A percentile compares a stretch with the other conserved stretches of the same genome.
Conservation (phyloP, 2,888 invertebrate species). For the Diarsia mendica region DNA sequence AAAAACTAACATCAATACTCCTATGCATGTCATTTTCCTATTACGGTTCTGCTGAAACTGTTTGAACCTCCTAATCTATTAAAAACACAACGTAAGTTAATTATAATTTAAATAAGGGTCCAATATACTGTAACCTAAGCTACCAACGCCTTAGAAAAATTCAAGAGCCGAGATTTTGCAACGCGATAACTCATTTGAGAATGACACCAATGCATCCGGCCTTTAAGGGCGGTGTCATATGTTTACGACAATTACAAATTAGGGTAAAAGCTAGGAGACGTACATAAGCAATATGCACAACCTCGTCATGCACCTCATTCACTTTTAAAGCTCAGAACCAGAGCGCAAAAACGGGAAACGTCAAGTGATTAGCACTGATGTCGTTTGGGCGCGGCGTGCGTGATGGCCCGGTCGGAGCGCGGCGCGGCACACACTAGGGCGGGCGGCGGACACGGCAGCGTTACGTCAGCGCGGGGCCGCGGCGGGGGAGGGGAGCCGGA, state of each 20-base stretch:
- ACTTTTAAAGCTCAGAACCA: constrained; percentile 82
- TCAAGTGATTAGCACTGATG: constrained; percentile 87
- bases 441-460: constrained; percentile 87
- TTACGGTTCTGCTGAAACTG: constrained; percentile 38
- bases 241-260: constrained; percentile 66
- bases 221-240: constrained; percentile 81
- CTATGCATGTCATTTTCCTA: constrained; percentile 47
- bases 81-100: constrained; percentile 28
- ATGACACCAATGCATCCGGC: constrained; percentile 86
- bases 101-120: constrained; percentile 29
- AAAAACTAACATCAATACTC: constrained; percentile 51
- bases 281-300: constrained; percentile 77
- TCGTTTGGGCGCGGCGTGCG: constrained; percentile 83
- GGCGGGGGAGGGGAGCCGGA: constrained; percentile 75
- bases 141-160: constrained; percentile 63
- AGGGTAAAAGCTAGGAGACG: constrained; percentile 65
- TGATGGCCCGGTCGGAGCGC: constrained; percentile 85
- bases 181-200: constrained; percentile 83
- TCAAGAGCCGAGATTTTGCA: constrained; percentile 79
- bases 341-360: constrained; percentile 84
- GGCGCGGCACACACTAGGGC: constrained; percentile 89
- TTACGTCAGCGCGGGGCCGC: constrained; percentile 87
- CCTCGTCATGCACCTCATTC: constrained; percentile 83
- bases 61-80: constrained; percentile 11
- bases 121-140: constrained; percentile 47